phyloP scores from a whole-genome alignment of 2,797 vertebrate species.

The Artibeus lituratus region DNA sequence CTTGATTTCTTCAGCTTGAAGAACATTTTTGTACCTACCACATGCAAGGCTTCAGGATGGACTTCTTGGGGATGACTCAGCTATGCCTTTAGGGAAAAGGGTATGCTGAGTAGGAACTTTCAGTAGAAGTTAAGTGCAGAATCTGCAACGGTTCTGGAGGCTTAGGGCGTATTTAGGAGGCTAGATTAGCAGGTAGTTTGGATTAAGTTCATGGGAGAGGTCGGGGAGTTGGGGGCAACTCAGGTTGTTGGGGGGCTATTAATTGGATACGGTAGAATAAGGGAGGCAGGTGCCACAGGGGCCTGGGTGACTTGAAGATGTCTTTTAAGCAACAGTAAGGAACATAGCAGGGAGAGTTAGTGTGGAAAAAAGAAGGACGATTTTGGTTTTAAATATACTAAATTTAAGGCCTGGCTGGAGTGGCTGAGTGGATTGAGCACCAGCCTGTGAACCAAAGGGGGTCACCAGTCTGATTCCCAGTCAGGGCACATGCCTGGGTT shows the following conservation, averaged over 20 bases:
- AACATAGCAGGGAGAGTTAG: background rate
- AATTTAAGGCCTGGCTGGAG: background rate
- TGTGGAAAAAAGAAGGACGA: background rate
- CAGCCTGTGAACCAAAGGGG: no score
- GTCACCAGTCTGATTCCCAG: no score
- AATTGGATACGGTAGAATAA: background rate
- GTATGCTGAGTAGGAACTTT: background rate
- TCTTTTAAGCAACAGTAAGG: background rate
- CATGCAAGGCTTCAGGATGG: background rate
- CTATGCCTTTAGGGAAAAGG: background rate
- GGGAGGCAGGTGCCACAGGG: background rate
- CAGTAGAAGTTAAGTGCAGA: background rate
- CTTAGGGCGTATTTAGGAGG: background rate
- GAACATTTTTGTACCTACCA: background rate
- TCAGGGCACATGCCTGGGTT: no score
- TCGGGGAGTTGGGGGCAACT: background rate
- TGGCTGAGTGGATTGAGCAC: no score
- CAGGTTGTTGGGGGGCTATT: background rate
- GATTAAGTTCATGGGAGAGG: background rate
- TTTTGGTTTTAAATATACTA: constrained; percentile 10
- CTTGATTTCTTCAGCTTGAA: background rate
- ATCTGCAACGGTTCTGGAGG: background rate
- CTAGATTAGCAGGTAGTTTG: background rate
- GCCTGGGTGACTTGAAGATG: background rate
- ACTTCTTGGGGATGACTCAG: constrained; percentile 17